Base-by-base conservation (phyloP, 2,797 vertebrate species). In the Antrozous pallidus region DNA sequence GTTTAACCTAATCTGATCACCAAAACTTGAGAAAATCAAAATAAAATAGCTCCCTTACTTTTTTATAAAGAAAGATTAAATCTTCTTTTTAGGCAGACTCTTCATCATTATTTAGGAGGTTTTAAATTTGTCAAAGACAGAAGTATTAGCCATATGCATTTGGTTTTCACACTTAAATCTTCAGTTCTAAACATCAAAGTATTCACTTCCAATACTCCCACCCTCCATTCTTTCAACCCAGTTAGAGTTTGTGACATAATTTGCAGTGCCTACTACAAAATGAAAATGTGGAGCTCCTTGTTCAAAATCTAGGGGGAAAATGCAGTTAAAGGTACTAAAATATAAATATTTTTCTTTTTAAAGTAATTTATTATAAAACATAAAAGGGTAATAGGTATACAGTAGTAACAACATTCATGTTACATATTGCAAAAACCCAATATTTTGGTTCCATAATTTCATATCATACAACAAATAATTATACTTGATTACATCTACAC, bases 311-410 rank as follows among this genome's bases (percentile, higher is more conserved):
- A 42, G n/a, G 51, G 51, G 26, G 6, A 40, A 91, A 11, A 22
- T 87, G 8, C 20, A 69, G 33, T 45, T 77, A 71, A 40, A 16
- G 31, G 40, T 71, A 36, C 49, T 56, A 77, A 94, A 70, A 56
- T 65, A 69, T 58, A 81, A 81, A 58, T 16, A 0, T 17, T 71
- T 90, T 75, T 54, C 13, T 67, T 90, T 90, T 40, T 22, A 69
- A 85, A 51, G 63, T 69, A 28, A 36, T 87, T 93, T 78, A 26
- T 92, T 96, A 45, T 51, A 88, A 88, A 90, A 77, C 40, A 45
- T 75, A 31, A 92, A 74, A 40, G 6, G 20, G 16, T 40, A 51
- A 67, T 54, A 58, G 20, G 45, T 31, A 24, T 69, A 56, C 9
- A 38, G 47, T 18, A 67, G 58, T 88, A 90, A 67, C 36, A 91